Evolutionary conservation across 2,888 invertebrate species (phyloP).

Genomic region (Brenthis hecate): DNA sequence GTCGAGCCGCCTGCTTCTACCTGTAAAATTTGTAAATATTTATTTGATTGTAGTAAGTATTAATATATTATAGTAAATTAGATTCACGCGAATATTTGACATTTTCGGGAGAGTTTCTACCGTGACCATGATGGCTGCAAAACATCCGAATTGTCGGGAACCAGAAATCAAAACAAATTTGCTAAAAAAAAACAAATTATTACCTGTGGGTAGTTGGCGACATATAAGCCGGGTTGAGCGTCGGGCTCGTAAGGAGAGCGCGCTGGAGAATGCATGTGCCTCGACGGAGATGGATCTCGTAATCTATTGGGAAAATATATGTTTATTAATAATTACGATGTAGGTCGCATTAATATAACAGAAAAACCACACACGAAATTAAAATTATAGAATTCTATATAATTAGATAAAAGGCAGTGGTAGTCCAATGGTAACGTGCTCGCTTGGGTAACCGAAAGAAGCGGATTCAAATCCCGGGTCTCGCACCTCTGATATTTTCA

Average conservation of each 20-base stretch:
- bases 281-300: conserved; percentile 60
- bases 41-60: too few relatives aligned
- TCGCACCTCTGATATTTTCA: too few relatives aligned
- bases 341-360: neutral
- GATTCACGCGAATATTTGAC: too few relatives aligned
- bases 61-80: too few relatives aligned
- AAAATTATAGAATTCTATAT: neutral
- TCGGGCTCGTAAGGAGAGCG: conserved; percentile 68
- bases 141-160: too few relatives aligned
- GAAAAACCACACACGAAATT: neutral
- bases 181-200: conserved; percentile 6
- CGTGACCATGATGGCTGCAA: too few relatives aligned
- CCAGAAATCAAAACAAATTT: too few relatives aligned
- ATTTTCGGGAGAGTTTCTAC: too few relatives aligned
- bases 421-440: too few relatives aligned
- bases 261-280: conserved; percentile 62
- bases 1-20: conserved; percentile 65
- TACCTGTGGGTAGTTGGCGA: conserved; percentile 72
- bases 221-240: conserved; percentile 56
- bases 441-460: too few relatives aligned
- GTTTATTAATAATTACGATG: neutral
- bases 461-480: too few relatives aligned
- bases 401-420: too few relatives aligned
- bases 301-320: conserved; percentile 48
- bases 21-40: conserved; percentile 42